Evolutionary conservation across 2,113 vertebrate species (phyloP).

Genomic region (Peucedramus taeniatus): DNA sequence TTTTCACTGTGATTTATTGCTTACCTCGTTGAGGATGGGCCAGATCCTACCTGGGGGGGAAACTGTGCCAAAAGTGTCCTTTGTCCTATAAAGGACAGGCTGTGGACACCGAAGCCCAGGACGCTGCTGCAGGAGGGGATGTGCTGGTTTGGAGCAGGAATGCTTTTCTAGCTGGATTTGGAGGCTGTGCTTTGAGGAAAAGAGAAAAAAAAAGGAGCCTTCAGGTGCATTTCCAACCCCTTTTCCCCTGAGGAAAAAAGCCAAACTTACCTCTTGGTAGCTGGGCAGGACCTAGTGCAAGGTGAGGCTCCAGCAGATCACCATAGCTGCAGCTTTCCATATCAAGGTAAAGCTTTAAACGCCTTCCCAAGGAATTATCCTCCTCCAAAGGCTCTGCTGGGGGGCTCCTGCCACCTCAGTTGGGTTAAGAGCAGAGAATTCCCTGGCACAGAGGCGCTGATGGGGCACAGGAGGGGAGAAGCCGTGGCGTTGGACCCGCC

Average conservation of each 20-base stretch:
- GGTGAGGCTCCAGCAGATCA: background rate
- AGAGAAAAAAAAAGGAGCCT: background rate
- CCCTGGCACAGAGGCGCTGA: background rate
- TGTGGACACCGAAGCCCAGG: accelerated
- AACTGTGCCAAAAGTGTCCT: background rate
- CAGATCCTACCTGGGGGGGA: background rate
- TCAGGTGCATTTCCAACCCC: background rate
- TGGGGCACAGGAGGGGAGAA: background rate
- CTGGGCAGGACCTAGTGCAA: background rate
- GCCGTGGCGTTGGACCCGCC: background rate
- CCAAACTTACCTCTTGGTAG: background rate
- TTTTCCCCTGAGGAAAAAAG: background rate
- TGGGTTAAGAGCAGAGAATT: background rate
- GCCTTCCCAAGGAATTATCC: background rate
- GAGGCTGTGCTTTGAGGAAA: background rate
- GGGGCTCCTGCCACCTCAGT: background rate
- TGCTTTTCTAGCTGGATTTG: background rate
- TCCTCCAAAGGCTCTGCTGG: background rate
- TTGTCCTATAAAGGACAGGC: background rate
- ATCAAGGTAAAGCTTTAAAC: background rate
- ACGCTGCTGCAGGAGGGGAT: accelerated
- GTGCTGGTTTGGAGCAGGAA: background rate
- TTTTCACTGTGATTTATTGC: background rate
- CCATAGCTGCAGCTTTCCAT: background rate
- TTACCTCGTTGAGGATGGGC: background rate